Conservation (phyloP, 2,888 invertebrate genomes). For the Schizaphis graminum region DNA sequence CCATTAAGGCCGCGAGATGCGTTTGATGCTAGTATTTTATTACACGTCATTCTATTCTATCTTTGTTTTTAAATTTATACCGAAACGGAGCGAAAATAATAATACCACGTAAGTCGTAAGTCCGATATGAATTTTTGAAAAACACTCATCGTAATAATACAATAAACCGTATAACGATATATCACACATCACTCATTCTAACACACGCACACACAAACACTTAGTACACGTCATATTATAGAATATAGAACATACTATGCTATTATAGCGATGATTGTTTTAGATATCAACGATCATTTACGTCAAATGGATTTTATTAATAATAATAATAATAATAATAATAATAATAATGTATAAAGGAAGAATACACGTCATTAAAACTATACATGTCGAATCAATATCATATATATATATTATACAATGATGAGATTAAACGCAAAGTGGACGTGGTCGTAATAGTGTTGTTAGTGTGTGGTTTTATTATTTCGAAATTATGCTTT, state of each 20-base stretch:
- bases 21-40: slow-evolving; percentile 2
- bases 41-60: neutral
- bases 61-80: neutral
- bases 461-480: neutral
- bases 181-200: neutral
- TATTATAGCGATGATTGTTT: slow-evolving; percentile 29
- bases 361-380: slow-evolving; percentile 12
- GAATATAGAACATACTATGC: neutral
- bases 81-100: neutral
- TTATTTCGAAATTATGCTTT: neutral
- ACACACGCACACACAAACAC: too few species aligned
- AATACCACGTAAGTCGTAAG: neutral
- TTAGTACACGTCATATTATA: neutral
- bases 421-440: neutral
- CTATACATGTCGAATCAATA: neutral
- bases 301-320: neutral
- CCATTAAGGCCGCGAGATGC: slow-evolving; percentile 35
- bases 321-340: neutral
- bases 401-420: neutral
- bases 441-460: neutral
- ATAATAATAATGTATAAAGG: neutral
- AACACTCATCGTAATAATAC: neutral
- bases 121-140: neutral
- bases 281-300: neutral
- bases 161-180: neutral